Conservation (phyloP, 1,140 invertebrate species). For the Zaprionus tsacasi region DNA sequence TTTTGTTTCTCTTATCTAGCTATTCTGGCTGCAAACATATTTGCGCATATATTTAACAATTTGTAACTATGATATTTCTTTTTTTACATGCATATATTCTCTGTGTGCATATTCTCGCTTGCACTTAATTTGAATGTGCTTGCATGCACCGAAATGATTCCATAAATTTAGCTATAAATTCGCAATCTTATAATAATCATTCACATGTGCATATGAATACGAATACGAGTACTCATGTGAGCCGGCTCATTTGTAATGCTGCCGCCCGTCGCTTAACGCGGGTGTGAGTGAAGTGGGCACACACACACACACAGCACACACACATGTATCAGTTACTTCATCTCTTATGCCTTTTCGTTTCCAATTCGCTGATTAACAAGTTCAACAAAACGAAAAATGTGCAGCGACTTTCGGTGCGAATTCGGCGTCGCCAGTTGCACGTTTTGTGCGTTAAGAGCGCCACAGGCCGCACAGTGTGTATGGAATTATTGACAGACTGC, state of each 20-base stretch:
- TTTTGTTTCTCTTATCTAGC: no score
- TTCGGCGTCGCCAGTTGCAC: conserved; percentile 61
- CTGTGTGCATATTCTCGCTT: neutral
- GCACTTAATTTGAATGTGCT: neutral
- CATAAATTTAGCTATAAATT: conserved; percentile 15
- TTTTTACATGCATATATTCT: neutral
- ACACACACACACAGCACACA: conserved; percentile 11
- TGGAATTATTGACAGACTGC: neutral
- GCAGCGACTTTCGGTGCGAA: conserved; percentile 68
- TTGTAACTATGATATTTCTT: neutral
- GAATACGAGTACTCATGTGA: conserved; percentile 8
- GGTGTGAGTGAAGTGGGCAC: conserved; percentile 7
- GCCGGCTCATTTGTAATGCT: conserved; percentile 39
- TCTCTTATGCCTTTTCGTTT: conserved; percentile 79
- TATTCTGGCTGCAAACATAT: neutral
- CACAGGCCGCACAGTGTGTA: conserved; percentile 12
- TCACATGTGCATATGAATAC: conserved; percentile 38
- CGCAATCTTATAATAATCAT: conserved; percentile 38
- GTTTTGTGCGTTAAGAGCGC: conserved; percentile 57
- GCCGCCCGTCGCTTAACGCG: conserved; percentile 20
- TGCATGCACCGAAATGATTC: neutral
- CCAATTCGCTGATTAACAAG: conserved; percentile 82
- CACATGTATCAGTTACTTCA: conserved; percentile 72
- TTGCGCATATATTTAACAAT: neutral
- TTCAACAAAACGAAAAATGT: conserved; percentile 70